Conservation (phyloP, 2,888 invertebrate species). For the Plutella xylostella region DNA sequence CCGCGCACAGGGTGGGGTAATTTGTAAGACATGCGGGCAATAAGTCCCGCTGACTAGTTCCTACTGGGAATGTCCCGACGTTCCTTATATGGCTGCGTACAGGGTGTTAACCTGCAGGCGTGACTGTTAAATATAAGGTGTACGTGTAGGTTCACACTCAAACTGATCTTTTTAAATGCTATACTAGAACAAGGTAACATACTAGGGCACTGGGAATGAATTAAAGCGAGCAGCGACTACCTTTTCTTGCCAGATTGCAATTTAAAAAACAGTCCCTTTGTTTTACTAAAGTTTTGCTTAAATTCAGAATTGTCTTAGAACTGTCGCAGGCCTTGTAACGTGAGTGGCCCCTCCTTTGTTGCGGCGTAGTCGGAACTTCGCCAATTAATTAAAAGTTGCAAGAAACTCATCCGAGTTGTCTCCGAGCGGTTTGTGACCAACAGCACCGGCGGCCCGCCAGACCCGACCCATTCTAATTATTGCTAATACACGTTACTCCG, state of each 20-base stretch:
- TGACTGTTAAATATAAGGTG: too few relatives aligned
- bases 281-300: not conserved
- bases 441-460: not conserved
- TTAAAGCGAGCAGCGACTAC: too few relatives aligned
- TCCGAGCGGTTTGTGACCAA: not conserved
- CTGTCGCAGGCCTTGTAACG: slow-evolving; percentile 23
- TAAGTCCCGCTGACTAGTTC: slow-evolving; percentile 33
- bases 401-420: slow-evolving; percentile 28
- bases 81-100: not conserved
- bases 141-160: too few relatives aligned
- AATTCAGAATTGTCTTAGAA: not conserved
- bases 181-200: too few relatives aligned
- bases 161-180: not conserved
- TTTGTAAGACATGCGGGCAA: slow-evolving; percentile 53
- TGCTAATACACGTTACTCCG: not conserved
- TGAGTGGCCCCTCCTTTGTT: slow-evolving; percentile 23
- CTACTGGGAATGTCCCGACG: not conserved
- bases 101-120: too few relatives aligned
- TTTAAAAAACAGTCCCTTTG: too few relatives aligned
- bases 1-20: slow-evolving; percentile 33
- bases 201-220: too few relatives aligned
- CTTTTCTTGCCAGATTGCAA: too few relatives aligned
- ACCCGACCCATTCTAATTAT: not conserved
- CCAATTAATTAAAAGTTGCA: slow-evolving; percentile 55
- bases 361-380: slow-evolving; percentile 29